Evolutionary conservation across 1,140 invertebrate genomes (phyloP), one percentile per base, ranked within the genome.

Genomic region (Tyrophagus putrescentiae): DNA sequence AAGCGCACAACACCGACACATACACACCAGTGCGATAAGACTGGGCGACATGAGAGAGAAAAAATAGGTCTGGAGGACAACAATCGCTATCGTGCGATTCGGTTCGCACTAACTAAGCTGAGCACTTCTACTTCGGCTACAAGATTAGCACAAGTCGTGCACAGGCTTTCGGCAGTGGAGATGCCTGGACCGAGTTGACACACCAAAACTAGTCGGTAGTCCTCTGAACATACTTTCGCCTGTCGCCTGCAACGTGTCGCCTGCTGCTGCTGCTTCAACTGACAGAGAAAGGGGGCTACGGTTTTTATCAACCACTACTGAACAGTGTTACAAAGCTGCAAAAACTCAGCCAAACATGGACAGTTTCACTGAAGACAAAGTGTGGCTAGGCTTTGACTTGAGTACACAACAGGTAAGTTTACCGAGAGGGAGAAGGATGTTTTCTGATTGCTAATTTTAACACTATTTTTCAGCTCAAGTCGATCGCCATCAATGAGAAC

Each of bases 401-500:
- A 67, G 66, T 42, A 68, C 67, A 48, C 67, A 68, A 60, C 66
- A 68, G 65, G 65, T 66, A 34, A 5, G 16, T 31, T 9, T n/a
- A 4, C 9, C 23, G 32, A 36, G 27, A 11, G 34, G 16, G 7
- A 18, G 16, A 13, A 9, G 34, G 27, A 16, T 61, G 6, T 0
- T 23, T 21, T 62, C 21, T 23, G 7, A 4, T 54, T 28, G 9
- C 33, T 42, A 21, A 9, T 62, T 28, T 58, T 13, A 48, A 7
- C 9, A 56, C 34, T 61, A 67, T 70, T 80, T 66, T 70, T 31
- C 36, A 94, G 89, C 73, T 94, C 36, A 96, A 96, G 79, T 87
- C 85, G 9, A 76, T 89, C 7, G 81, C 88, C n/a, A 77, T 92
- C 0, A 78, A 82, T 73, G 79, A 87, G 57, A 72, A 81, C 36